Evolutionary conservation across 2,113 vertebrate genomes (phyloP).

Genomic region (Ivindomyrus marchei): DNA sequence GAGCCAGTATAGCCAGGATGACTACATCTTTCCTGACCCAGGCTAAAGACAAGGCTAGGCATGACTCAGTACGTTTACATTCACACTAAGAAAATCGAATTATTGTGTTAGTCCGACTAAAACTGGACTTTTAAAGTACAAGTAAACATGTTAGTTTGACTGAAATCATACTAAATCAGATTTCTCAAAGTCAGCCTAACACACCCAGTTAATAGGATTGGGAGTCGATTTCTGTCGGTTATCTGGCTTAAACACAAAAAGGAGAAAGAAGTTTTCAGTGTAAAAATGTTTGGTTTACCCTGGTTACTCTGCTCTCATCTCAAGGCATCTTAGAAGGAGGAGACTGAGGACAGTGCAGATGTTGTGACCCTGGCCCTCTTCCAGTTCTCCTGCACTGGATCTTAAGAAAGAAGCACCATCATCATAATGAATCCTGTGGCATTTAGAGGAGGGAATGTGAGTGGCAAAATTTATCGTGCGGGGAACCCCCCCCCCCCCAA

Average conservation of each 20-base stretch:
- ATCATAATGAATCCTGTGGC: not conserved
- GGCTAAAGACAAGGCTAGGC: not conserved
- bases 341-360: not conserved
- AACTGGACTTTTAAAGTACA: no score
- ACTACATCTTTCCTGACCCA: not conserved
- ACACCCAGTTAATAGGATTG: no score
- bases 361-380: not conserved
- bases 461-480: no score
- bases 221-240: no score
- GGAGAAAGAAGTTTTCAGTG: not conserved
- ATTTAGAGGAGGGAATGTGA: not conserved
- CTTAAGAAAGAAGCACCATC: not conserved
- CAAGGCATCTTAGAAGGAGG: not conserved
- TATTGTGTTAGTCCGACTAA: no score
- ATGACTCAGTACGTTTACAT: no score
- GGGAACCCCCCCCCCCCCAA: no score
- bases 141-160: no score
- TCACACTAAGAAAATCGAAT: no score
- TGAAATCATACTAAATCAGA: no score
- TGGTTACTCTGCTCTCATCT: not conserved
- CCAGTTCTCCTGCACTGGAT: not conserved
- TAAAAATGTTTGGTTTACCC: not conserved
- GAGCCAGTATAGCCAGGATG: not conserved
- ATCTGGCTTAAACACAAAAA: not conserved
- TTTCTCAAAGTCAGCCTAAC: no score